A percentile compares a stretch with the other conserved stretches of the same genome.
Evolutionary conservation across 2,888 invertebrate genomes (phyloP).

Genomic region (Ecliptopera silaceata): DNA sequence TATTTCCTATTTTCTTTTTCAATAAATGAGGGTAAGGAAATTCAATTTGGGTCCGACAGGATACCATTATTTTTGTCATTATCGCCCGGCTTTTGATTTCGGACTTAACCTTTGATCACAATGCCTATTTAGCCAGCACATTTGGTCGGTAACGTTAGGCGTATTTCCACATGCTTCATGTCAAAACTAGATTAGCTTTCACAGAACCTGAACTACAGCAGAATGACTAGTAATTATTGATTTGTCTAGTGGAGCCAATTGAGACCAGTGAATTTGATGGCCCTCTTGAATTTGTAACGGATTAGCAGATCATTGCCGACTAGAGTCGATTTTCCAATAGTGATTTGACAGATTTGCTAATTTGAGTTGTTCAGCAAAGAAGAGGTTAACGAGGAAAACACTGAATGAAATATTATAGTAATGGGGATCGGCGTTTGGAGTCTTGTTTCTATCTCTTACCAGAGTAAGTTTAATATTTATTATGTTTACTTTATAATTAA

Average conservation of each 20-base stretch:
- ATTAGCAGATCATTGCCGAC: too few relatives aligned
- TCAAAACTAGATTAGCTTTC: too few relatives aligned
- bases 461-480: slow-evolving; percentile 56
- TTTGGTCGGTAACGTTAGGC: too few relatives aligned
- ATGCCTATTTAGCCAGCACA: slow-evolving; percentile 32
- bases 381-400: not conserved
- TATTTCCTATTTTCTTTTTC: too few relatives aligned
- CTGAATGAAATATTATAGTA: slow-evolving; percentile 9
- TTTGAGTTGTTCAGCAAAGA: not conserved
- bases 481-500: too few relatives aligned
- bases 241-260: too few relatives aligned
- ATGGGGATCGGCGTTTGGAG: slow-evolving; percentile 65
- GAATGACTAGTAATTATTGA: too few relatives aligned
- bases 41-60: slow-evolving; percentile 59
- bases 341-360: not conserved
- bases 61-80: slow-evolving; percentile 71
- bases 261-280: not conserved
- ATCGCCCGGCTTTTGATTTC: slow-evolving; percentile 67
- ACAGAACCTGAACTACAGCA: too few relatives aligned
- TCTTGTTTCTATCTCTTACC: slow-evolving; percentile 57
- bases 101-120: slow-evolving; percentile 62
- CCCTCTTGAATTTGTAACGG: slow-evolving; percentile 20
- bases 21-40: too few relatives aligned
- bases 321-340: slow-evolving; percentile 16
- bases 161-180: too few relatives aligned